These are phyloP conservation scores for Trimorus sp. DNA, from an alignment of 2,888 invertebrate genomes.

Conservation along the genomic window DNA sequence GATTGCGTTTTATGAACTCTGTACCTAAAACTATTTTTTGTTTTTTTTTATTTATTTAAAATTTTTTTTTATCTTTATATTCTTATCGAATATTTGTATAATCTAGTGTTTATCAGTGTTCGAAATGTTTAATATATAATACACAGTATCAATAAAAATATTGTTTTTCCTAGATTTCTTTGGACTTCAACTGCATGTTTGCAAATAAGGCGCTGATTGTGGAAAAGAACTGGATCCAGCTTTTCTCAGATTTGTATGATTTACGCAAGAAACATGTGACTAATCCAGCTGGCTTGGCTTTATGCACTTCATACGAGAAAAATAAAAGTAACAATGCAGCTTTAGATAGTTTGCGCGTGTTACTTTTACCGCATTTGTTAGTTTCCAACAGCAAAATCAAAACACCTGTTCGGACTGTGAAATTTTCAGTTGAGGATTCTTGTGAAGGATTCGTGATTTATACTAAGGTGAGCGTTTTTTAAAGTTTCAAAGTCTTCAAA, in stretches of 20 bases:
- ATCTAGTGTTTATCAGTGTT: too few species aligned
- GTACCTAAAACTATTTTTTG: too few species aligned
- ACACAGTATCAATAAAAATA: background rate
- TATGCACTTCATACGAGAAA: conserved; percentile 15
- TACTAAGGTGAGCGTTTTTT: conserved; percentile 16
- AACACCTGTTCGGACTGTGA: conserved; percentile 9
- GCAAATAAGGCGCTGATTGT: background rate
- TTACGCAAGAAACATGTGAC: background rate
- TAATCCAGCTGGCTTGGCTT: background rate
- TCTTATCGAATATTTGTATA: too few species aligned
- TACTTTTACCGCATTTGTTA: conserved; percentile 22
- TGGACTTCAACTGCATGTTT: conserved; percentile 5
- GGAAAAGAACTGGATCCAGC: background rate
- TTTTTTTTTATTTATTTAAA: too few species aligned
- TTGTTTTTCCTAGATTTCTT: conserved; percentile 9
- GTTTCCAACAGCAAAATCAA: conserved; percentile 10
- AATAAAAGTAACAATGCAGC: background rate
- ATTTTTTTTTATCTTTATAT: too few species aligned
- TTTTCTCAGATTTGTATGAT: conserved; percentile 7
- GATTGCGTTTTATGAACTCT: too few species aligned
- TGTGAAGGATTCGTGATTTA: conserved; percentile 24
- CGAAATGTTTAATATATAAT: background rate
- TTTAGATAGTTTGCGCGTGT: conserved; percentile 22
- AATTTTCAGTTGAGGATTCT: conserved; percentile 6
- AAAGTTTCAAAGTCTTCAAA: background rate